Conservation (phyloP, 2,113 vertebrate species). For the Cyprinodon variegatus region DNA sequence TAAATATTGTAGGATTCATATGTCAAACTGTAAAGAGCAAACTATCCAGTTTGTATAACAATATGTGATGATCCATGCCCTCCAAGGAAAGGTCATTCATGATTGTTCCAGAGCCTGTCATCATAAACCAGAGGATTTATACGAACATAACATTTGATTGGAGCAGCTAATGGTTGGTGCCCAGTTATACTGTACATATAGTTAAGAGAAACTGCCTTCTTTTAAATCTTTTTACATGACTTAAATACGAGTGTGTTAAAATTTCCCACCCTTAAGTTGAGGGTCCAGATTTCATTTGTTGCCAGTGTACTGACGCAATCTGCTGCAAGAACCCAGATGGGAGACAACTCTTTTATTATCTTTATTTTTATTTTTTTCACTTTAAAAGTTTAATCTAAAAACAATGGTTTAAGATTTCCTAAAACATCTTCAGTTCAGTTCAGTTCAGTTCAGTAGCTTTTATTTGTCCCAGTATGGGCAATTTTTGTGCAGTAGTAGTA, state of each 20-base stretch:
- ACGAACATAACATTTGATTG: slow-evolving; percentile 17
- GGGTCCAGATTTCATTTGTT: slow-evolving; percentile 2
- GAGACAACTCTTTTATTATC: background rate
- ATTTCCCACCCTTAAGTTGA: slow-evolving; percentile 4
- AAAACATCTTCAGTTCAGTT: too few species aligned
- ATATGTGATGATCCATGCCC: slow-evolving; percentile 8
- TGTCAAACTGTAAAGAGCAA: background rate
- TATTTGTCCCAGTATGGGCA: too few species aligned
- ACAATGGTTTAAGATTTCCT: background rate
- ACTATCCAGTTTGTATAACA: slow-evolving; percentile 5
- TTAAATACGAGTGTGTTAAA: background rate
- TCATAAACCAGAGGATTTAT: slow-evolving; percentile 37
- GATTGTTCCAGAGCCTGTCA: slow-evolving; percentile 9
- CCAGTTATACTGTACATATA: background rate
- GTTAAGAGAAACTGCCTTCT: slow-evolving; percentile 7
- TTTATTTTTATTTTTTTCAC: background rate
- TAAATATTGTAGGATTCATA: slow-evolving; percentile 1
- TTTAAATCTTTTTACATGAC: slow-evolving; percentile 37
- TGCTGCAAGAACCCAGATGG: background rate
- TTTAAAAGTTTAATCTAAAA: background rate
- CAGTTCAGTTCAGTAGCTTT: too few species aligned
- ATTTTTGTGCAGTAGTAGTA: too few species aligned
- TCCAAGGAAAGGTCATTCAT: slow-evolving; percentile 48
- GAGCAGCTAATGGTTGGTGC: slow-evolving; percentile 14
- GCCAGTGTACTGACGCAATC: background rate